Evolutionary conservation across 2,797 vertebrate genomes (phyloP).

Genomic region (Acanthurus lineatus): DNA sequence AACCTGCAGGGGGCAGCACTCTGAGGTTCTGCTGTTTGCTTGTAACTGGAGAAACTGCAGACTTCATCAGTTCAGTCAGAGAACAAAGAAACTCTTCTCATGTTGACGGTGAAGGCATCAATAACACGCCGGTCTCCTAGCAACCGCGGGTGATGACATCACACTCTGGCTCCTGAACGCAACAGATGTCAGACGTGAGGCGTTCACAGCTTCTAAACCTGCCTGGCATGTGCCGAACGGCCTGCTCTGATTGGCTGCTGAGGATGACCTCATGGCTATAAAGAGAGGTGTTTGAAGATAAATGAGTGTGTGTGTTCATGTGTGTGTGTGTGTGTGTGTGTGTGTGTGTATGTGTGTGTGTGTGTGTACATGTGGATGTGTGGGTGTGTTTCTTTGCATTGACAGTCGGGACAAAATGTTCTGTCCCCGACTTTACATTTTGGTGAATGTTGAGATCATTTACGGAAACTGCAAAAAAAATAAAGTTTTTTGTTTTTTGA

Average conservation of each 20-base stretch:
- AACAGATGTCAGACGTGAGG: slow-evolving; percentile 30
- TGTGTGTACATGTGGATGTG: not conserved
- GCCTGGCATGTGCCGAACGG: not conserved
- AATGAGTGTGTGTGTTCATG: not conserved
- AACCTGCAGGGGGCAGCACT: too few relatives aligned
- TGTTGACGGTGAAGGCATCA: not conserved
- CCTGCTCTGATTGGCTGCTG: slow-evolving; percentile 46
- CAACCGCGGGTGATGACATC: slow-evolving; percentile 56
- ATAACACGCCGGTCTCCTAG: slow-evolving; percentile 50
- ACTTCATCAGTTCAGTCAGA: not conserved
- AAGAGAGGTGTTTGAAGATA: not conserved
- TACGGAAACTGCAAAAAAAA: too few relatives aligned
- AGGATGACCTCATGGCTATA: slow-evolving; percentile 44
- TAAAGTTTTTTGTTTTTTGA: too few relatives aligned
- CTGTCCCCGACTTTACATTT: too few relatives aligned
- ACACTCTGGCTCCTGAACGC: not conserved
- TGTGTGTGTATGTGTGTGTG: too few relatives aligned
- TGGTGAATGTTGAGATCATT: too few relatives aligned
- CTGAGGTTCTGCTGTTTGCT: too few relatives aligned
- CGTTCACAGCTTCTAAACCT: slow-evolving; percentile 42
- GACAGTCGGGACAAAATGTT: too few relatives aligned
- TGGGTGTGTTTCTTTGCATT: not conserved
- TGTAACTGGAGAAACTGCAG: too few relatives aligned
- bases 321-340: slow-evolving; percentile 21
- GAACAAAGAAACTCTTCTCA: slow-evolving; percentile 12